phyloP scores from a whole-genome alignment of 2,888 invertebrate species.

The Eledona agricola region DNA sequence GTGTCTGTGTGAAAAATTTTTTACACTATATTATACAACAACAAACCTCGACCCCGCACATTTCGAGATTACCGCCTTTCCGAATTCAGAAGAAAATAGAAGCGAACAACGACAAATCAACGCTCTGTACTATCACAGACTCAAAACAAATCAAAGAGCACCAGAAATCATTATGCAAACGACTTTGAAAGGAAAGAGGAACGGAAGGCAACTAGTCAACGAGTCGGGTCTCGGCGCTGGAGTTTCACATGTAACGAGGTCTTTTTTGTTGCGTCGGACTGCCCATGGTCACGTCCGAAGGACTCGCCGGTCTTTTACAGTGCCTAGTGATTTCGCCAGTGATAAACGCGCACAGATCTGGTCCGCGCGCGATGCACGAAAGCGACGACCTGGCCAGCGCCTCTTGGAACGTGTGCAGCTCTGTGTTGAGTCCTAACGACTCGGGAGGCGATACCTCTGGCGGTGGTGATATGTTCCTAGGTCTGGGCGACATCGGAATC shows the following conservation, averaged over 20 bases:
- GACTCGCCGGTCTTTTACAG: slow-evolving; percentile 74
- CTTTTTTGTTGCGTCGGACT: slow-evolving; percentile 79
- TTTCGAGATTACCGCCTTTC: slow-evolving; percentile 6
- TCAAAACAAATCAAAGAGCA: slow-evolving; percentile 23
- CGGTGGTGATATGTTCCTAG: slow-evolving; percentile 65
- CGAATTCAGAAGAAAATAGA: slow-evolving; percentile 2
- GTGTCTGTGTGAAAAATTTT: too few relatives aligned
- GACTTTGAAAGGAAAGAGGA: too few relatives aligned
- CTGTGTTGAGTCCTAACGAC: slow-evolving; percentile 64
- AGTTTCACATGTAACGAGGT: slow-evolving; percentile 72
- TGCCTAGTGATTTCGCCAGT: slow-evolving; percentile 78
- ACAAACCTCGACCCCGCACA: too few relatives aligned
- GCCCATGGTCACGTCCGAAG: slow-evolving; percentile 79
- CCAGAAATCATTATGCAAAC: slow-evolving; percentile 19
- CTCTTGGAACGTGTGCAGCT: slow-evolving; percentile 78
- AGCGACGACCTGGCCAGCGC: slow-evolving; percentile 71
- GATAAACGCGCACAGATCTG: slow-evolving; percentile 77
- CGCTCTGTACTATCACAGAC: slow-evolving; percentile 26
- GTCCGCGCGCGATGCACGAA: slow-evolving; percentile 60
- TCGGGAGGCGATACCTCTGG: slow-evolving; percentile 55
- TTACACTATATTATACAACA: slow-evolving; percentile 3
- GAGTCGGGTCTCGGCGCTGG: slow-evolving; percentile 18
- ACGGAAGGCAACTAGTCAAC: slow-evolving; percentile 31
- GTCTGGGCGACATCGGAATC: slow-evolving; percentile 61
- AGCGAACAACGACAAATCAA: slow-evolving; percentile 13